Evolutionary conservation across 64 coral and sea anemone genomes (phyloP).

Genomic region (Actinia tenebrosa): DNA sequence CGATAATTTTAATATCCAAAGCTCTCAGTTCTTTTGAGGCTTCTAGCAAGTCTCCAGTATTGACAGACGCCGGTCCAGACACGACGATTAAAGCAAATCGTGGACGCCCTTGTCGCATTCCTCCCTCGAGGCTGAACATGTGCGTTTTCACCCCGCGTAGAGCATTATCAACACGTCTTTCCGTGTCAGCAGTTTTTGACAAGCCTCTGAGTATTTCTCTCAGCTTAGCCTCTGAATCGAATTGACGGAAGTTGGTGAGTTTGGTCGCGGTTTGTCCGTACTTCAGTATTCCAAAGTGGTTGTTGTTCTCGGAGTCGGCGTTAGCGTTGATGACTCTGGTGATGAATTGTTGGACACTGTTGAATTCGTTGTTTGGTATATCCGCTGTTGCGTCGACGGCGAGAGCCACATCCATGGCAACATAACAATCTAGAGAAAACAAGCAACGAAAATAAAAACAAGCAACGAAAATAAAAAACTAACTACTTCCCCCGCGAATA

Average conservation of each 20-base stretch:
- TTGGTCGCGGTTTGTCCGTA: slow-evolving; percentile 36
- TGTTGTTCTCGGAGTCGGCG: slow-evolving; percentile 73
- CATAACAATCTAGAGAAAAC: slow-evolving; percentile 58
- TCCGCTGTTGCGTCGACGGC: slow-evolving; percentile 42
- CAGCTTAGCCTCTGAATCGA: slow-evolving; percentile 30
- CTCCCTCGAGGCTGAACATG: slow-evolving; percentile 77
- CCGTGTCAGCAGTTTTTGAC: slow-evolving; percentile 10
- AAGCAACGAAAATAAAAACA: not conserved
- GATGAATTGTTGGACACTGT: slow-evolving; percentile 38
- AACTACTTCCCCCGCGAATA: not conserved
- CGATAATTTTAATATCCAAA: slow-evolving; percentile 54
- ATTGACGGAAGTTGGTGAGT: slow-evolving; percentile 52
- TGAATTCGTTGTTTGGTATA: slow-evolving; percentile 34
- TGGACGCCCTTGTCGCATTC: slow-evolving; percentile 70
- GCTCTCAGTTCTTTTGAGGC: slow-evolving; percentile 39
- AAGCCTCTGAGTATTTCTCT: slow-evolving; percentile 11
- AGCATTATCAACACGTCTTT: slow-evolving; percentile 52
- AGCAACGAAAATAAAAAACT: not conserved
- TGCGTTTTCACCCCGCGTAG: slow-evolving; percentile 41
- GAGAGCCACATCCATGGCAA: slow-evolving; percentile 82
- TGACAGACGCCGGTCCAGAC: slow-evolving; percentile 22
- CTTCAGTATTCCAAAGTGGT: slow-evolving; percentile 61
- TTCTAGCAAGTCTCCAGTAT: slow-evolving; percentile 9
- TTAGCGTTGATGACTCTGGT: slow-evolving; percentile 36
- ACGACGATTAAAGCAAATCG: slow-evolving; percentile 52